A percentile compares a stretch with the other conserved stretches of the same genome.
phyloP scores from a whole-genome alignment of 2,797 vertebrate species.

The Cuniculus paca region DNA sequence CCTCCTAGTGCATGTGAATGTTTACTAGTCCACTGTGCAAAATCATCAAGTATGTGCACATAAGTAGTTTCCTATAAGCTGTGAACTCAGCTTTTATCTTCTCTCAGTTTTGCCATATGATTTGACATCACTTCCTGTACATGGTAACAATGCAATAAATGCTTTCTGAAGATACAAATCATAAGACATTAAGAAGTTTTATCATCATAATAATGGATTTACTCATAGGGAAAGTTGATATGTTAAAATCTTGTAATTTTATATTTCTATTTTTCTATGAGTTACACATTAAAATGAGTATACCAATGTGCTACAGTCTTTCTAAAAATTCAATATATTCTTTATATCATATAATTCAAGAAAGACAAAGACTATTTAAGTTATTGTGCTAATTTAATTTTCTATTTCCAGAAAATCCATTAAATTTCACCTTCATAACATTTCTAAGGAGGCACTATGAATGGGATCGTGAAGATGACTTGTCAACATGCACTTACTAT shows the following conservation, averaged over 20 bases:
- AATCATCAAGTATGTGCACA: not conserved
- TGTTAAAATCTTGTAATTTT: not conserved
- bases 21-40: not conserved
- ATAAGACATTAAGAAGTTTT: not conserved
- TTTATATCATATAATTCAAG: not conserved
- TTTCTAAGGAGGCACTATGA: not conserved
- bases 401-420: not conserved
- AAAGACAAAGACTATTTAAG: not conserved
- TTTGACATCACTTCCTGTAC: not conserved
- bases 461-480: not conserved
- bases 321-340: not conserved
- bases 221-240: not conserved
- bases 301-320: not conserved
- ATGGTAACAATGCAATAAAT: not conserved
- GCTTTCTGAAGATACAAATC: not conserved
- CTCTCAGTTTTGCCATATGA: not conserved
- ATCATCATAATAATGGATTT: conserved; percentile 10
- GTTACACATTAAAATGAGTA: conserved; percentile 22
- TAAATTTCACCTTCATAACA: not conserved
- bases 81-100: not conserved
- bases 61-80: not conserved
- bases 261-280: not conserved
- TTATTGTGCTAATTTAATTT: not conserved
- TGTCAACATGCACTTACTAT: not conserved
- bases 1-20: not conserved